Evolutionary conservation across 2,113 vertebrate species (phyloP).

Genomic region (Ia io): DNA sequence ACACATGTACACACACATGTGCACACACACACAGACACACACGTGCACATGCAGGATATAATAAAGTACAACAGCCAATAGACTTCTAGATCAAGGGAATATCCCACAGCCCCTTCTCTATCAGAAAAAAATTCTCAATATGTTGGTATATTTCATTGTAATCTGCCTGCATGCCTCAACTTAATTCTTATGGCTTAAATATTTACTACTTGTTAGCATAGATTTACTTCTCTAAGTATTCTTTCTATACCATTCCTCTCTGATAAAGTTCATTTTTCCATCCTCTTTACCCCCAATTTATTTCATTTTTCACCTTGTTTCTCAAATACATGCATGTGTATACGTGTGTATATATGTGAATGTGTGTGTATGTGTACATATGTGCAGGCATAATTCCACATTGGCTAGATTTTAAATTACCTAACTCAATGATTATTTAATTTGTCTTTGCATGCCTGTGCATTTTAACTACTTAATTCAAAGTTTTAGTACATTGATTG

Average conservation of each 20-base stretch:
- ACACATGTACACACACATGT: not conserved
- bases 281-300: not conserved
- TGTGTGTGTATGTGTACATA: too few species aligned
- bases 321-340: not conserved
- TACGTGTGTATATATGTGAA: not conserved
- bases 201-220: not conserved
- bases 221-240: not conserved
- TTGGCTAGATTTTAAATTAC: not conserved
- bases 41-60: not conserved
- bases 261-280: not conserved
- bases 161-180: not conserved
- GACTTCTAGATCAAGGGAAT: not conserved
- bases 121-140: not conserved
- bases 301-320: not conserved
- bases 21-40: not conserved
- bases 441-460: not conserved
- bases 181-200: not conserved
- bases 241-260: not conserved
- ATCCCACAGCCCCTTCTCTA: not conserved
- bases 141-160: fast-evolving
- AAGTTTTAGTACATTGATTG: not conserved
- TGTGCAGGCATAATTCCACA: not conserved
- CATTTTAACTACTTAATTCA: not conserved
- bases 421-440: not conserved
- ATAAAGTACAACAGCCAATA: not conserved